Evolutionary conservation across 2,888 invertebrate species (phyloP).

Genomic region (Lycia hirtaria): DNA sequence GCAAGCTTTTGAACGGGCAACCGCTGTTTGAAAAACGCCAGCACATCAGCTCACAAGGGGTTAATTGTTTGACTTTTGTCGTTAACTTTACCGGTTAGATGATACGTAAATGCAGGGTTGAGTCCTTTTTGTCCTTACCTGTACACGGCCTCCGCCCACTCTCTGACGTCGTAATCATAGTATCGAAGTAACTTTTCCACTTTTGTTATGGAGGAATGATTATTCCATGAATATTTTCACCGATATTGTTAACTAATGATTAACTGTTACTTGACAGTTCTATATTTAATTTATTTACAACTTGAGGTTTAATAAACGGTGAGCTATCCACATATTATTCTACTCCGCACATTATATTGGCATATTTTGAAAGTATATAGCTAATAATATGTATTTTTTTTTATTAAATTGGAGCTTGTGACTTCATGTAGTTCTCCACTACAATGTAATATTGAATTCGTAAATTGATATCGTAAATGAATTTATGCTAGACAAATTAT

Average conservation of each 20-base stretch:
- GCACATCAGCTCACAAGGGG: constrained; percentile 58
- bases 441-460: too few relatives aligned
- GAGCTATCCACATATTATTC: too few relatives aligned
- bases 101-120: constrained; percentile 60
- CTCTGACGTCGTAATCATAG: constrained; percentile 51
- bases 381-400: too few relatives aligned
- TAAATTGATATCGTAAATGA: too few relatives aligned
- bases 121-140: constrained; percentile 48
- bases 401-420: too few relatives aligned
- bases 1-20: constrained; percentile 41
- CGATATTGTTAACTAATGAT: constrained; percentile 56
- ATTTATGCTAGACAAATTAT: too few relatives aligned
- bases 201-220: constrained; percentile 28
- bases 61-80: constrained; percentile 74
- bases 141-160: constrained; percentile 49
- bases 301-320: too few relatives aligned
- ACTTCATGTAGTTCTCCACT: too few relatives aligned
- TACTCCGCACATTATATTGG: too few relatives aligned
- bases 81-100: constrained; percentile 64
- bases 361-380: too few relatives aligned
- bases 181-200: constrained; percentile 46
- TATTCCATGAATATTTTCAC: constrained; percentile 51
- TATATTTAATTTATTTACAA: too few relatives aligned
- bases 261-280: too few relatives aligned
- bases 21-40: constrained; percentile 60